Base-by-base conservation (phyloP, 1,140 invertebrate genomes). In the Tenebrio molitor region DNA sequence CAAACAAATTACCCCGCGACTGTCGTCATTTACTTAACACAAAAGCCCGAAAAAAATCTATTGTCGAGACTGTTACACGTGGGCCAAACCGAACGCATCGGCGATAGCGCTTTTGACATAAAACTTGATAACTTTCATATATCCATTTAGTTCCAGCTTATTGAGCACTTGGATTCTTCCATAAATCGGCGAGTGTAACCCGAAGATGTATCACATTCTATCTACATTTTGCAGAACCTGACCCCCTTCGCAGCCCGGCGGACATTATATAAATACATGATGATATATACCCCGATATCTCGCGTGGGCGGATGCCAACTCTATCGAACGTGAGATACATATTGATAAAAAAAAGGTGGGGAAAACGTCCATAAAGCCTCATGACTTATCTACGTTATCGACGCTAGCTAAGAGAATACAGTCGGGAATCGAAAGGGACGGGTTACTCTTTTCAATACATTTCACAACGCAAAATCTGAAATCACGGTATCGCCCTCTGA, bases 121-220 rank as follows among this genome's bases (percentile, higher is more conserved):
- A 70, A 70, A 70, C 29, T 70, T 70, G 68, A 70, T 70, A 70
- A 62, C 68, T 58, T 39, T 53, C 68, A 70, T 70, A 70, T 70
- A 70, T 70, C 68, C 68, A 39, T 70, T 62, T 71, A 71, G 12
- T 65, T 71, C 70, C 70, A 65, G 33, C 39, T 71, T 71, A 71
- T 71, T 70, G 67, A 69, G 44, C 68, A 70, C 68, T 70, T 62
- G 68, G 68, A 70, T 53, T 53, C 67, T 69, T 39, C 41, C 44
- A 50, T 69, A 69, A 69, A 69, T 70, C 68, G 46, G 19, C 33
- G 65, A 68, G 15, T 68, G 41, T 65, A 65, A 41, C 33, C 39
- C 34, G 21, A 65, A 65, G 62, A 65, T 65, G 62, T 46, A 42
- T 50, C 41, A 68, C 25, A 68, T 68, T 46, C 36, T 42, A 50